These are phyloP conservation scores for Cephus runcator DNA, from an alignment of 2,888 invertebrate species.

Conservation along the genomic window DNA sequence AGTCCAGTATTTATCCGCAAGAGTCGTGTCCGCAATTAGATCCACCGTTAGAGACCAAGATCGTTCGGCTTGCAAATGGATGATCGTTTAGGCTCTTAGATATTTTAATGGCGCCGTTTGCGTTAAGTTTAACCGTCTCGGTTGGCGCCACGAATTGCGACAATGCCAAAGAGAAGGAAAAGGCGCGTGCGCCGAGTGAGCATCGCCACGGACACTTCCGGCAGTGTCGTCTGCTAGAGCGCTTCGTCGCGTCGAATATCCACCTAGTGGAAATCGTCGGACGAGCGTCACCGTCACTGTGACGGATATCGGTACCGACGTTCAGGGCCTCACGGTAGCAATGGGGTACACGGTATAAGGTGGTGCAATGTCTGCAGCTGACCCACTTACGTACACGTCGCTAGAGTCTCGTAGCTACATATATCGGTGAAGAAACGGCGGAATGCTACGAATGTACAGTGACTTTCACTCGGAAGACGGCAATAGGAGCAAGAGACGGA, in stretches of 20 bases:
- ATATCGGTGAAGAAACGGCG: constrained; percentile 54
- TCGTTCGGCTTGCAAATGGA: neutral
- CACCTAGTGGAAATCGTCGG: neutral
- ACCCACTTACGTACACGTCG: constrained; percentile 42
- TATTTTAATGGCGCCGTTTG: constrained; percentile 53
- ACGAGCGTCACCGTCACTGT: neutral
- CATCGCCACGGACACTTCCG: neutral
- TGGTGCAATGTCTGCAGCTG: constrained; percentile 52
- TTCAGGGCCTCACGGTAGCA: neutral
- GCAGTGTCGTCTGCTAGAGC: neutral
- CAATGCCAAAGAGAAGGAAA: neutral
- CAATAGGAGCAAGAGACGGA: neutral
- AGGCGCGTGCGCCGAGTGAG: neutral
- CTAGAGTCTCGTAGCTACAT: constrained; percentile 28
- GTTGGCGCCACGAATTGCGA: constrained; percentile 34
- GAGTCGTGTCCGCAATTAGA: neutral
- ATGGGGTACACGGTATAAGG: constrained; percentile 23
- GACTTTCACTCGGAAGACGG: constrained; percentile 50
- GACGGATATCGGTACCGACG: neutral
- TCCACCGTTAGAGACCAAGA: neutral
- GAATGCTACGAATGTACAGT: constrained; percentile 53
- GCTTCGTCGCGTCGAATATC: neutral
- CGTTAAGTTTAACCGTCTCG: constrained; percentile 50
- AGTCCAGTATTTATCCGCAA: neutral
- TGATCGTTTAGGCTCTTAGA: constrained; percentile 19